phyloP scores from a whole-genome alignment of 2,888 invertebrate species.

The Biston stratarius region DNA sequence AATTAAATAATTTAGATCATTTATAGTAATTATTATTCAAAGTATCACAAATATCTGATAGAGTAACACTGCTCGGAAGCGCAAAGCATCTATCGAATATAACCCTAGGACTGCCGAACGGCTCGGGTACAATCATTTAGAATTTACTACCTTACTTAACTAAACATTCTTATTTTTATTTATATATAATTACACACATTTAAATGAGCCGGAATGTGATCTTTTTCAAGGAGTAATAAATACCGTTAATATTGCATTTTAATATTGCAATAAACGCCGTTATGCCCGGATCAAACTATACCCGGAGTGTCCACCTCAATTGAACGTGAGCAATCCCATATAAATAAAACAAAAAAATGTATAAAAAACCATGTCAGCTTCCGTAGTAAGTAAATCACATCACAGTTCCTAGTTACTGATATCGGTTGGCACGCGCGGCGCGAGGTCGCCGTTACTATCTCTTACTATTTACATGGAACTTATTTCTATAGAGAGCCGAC shows the following conservation, averaged over 20 bases:
- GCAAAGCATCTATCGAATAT: conserved; percentile 76
- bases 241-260: too few species aligned
- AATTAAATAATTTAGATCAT: conserved; percentile 86
- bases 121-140: conserved; percentile 44
- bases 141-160: conserved; percentile 47
- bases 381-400: conserved; percentile 47
- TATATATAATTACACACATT: too few species aligned
- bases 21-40: conserved; percentile 83
- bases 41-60: conserved; percentile 85
- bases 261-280: too few species aligned
- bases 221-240: too few species aligned
- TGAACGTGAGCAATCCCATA: too few species aligned
- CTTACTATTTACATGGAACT: conserved; percentile 40
- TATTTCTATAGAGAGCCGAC: conserved; percentile 39
- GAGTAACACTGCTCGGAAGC: conserved; percentile 80
- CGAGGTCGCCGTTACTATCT: conserved; percentile 17
- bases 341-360: too few species aligned
- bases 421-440: conserved; percentile 26
- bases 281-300: too few species aligned
- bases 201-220: too few species aligned
- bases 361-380: too few species aligned
- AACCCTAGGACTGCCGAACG: conserved; percentile 53
- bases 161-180: neutral
- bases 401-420: conserved; percentile 52
- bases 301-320: too few species aligned